Evolutionary conservation across 2,888 invertebrate genomes (phyloP).

Genomic region (Deladenus siricidicola): DNA sequence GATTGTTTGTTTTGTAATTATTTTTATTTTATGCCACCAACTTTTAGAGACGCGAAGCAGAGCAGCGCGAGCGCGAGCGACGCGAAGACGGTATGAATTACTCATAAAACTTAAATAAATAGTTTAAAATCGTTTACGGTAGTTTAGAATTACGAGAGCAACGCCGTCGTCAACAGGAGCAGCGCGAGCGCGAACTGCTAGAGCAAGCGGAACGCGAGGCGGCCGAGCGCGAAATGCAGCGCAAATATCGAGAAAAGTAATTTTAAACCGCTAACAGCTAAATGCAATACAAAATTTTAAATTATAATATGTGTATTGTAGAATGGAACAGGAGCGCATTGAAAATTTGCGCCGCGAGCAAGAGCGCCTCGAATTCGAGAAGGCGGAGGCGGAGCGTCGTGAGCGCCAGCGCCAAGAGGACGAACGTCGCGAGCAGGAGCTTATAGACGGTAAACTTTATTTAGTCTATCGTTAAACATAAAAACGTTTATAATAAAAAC

Average conservation of each 20-base stretch:
- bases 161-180: constrained; percentile 31
- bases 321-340: constrained; percentile 39
- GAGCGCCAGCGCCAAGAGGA: constrained; percentile 45
- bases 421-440: constrained; percentile 41
- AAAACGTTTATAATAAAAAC: too few relatives aligned
- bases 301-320: not conserved
- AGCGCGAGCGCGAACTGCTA: constrained; percentile 37
- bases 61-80: constrained; percentile 37
- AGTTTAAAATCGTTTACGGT: too few relatives aligned
- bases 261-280: not conserved
- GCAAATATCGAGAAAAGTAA: constrained; percentile 26
- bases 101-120: not conserved
- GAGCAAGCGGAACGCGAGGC: constrained; percentile 38
- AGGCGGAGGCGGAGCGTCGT: constrained; percentile 29
- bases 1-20: not conserved
- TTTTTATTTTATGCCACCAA: constrained; percentile 27
- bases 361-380: constrained; percentile 44
- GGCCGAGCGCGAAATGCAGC: constrained; percentile 36
- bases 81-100: constrained; percentile 8
- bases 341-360: constrained; percentile 47
- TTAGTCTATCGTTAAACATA: too few relatives aligned
- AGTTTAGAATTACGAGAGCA: constrained; percentile 34
- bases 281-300: not conserved
- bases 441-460: constrained; percentile 40
- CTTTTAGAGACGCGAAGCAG: constrained; percentile 42